Evolutionary conservation across 2,113 vertebrate species (phyloP), one percentile per base, ranked within the genome.

Genomic region (Loxodonta africana): DNA sequence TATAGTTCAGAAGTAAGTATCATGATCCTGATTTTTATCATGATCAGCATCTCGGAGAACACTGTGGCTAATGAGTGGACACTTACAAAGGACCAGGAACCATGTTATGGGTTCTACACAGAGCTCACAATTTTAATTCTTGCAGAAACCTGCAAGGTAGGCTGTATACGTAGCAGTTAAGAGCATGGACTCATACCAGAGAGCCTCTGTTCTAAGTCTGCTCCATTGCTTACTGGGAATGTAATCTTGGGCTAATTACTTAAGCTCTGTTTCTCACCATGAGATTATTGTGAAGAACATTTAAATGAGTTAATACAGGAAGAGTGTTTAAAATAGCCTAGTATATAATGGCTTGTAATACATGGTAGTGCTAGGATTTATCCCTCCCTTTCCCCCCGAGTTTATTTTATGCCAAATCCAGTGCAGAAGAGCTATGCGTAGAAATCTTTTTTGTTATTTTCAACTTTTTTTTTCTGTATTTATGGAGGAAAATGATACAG

Each of bases 231-330:
- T 69, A 10, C 25, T 46, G 63, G 8, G 41, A 28, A 4, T 88
- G 76, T 92, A 44, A 92, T 78, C 85, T 67, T 82, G 84, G 76
- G 48, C 41, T 94, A 90, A 57, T 48, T 67, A 28, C 57, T 83
- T 73, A 8, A 18, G 88, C 67, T 94, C 71, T 83, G 1, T 69
- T 63, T 92, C 67, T 87, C 74, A 23, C 0, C 63, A 51, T 30
- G 37, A 51, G 28, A 26, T 41, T 81, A 77, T 37, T 48, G 11
- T 57, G 20, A 82, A 63, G 76, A 48, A 60, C 4, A 28, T 53
- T 57, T 57, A 17, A n/a, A 91, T 67, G 74, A 77, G 41, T 77
- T 82, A 67, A 6, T 48, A 8, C 8, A 28, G 48, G n/a, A 46
- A 63, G 84, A 85, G n/a, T 73, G 67, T 63, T 53, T 93, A 60